Conservation (phyloP, 2,113 vertebrate genomes). For the Podiceps cristatus region DNA sequence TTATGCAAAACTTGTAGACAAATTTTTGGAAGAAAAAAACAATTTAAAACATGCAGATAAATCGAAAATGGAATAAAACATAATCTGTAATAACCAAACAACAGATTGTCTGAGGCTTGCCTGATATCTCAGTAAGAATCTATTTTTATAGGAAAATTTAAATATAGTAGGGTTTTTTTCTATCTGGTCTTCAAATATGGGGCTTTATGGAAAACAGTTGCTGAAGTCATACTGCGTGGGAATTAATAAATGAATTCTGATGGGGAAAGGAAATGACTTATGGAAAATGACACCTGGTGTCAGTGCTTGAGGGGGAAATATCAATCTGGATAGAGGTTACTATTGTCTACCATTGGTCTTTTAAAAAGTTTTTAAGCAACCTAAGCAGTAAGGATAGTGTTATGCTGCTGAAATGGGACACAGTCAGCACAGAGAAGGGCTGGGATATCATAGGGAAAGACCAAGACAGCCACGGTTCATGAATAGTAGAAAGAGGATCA, state of each 20-base stretch:
- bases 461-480: neutral
- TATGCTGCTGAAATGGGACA: neutral
- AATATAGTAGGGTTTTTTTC: neutral
- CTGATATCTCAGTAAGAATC: neutral
- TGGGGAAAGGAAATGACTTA: neutral
- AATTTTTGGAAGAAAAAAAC: neutral
- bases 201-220: neutral
- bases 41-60: neutral
- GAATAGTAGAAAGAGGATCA: neutral
- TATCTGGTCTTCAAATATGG: neutral
- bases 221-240: neutral
- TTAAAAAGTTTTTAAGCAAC: neutral
- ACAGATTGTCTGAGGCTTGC: neutral
- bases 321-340: neutral
- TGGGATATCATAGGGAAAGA: neutral
- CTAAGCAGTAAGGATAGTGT: neutral
- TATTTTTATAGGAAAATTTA: slow-evolving; percentile 1
- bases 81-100: neutral
- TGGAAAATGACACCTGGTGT: slow-evolving; percentile 1
- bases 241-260: neutral
- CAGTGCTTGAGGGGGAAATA: neutral
- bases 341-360: neutral
- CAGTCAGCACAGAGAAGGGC: accelerated
- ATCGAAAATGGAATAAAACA: neutral
- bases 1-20: neutral